These are phyloP conservation scores for Abrostola tripartita DNA, from an alignment of 2,888 invertebrate genomes.

Conservation along the genomic window DNA sequence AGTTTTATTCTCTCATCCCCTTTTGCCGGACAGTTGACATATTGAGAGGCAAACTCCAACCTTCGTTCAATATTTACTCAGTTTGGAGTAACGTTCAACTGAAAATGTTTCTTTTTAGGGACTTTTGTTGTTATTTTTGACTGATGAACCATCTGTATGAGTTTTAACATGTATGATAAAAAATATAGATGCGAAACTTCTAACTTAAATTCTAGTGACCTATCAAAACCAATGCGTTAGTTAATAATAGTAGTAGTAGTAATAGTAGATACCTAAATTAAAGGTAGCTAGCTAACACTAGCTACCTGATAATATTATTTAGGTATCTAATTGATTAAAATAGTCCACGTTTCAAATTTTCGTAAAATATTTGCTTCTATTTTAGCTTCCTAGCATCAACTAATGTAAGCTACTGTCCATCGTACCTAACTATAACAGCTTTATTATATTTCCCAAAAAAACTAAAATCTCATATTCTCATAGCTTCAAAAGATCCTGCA, in stretches of 20 bases:
- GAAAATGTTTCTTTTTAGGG: conserved; percentile 49
- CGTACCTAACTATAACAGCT: conserved; percentile 18
- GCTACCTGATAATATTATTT: too few species aligned
- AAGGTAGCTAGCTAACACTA: too few species aligned
- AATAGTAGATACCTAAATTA: too few species aligned
- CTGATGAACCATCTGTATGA: conserved; percentile 44
- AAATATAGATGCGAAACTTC: conserved; percentile 5
- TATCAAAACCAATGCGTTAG: too few species aligned
- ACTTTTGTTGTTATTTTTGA: conserved; percentile 54
- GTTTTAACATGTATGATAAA: background rate
- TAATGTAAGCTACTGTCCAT: conserved; percentile 28
- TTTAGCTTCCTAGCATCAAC: background rate
- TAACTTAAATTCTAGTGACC: too few species aligned
- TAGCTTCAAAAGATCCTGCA: conserved; percentile 50
- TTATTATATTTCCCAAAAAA: conserved; percentile 27
- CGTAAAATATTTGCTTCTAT: background rate
- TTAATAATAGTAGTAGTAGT: too few species aligned
- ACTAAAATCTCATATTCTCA: conserved; percentile 31
- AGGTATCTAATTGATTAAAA: too few species aligned
- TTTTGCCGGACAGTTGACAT: conserved; percentile 74
- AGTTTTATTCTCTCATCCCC: conserved; percentile 67
- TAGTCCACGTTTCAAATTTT: background rate
- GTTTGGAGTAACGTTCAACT: conserved; percentile 52
- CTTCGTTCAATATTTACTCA: conserved; percentile 78
- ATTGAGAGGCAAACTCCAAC: conserved; percentile 74